Percentiles rank a stretch among this genome's conserved stretches.
Conservation (phyloP, 2,888 invertebrate species). For the Arrhopalites spinosus region DNA sequence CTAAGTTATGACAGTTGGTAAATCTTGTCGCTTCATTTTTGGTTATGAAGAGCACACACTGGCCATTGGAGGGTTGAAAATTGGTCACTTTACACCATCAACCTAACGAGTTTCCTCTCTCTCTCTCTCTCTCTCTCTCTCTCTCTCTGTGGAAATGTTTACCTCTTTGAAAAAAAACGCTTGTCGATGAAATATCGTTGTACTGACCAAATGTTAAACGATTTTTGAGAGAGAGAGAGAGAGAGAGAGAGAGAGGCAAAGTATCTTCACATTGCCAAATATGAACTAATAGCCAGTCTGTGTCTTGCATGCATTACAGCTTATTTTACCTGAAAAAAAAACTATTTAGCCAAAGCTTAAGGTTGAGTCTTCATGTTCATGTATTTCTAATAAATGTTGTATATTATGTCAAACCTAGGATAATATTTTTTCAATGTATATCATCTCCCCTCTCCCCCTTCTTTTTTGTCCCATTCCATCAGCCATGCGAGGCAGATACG, state of each 20-base stretch:
- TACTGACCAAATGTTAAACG: conserved; percentile 12
- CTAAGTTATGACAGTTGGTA: conserved; percentile 7
- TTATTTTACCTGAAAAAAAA: conserved; percentile 10
- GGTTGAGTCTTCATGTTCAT: too few species aligned
- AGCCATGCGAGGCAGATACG: too few species aligned
- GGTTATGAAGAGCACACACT: not conserved
- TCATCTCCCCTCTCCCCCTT: too few species aligned
- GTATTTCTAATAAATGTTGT: too few species aligned
- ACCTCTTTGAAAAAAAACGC: too few species aligned
- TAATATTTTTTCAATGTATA: too few species aligned
- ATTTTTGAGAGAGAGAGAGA: conserved; percentile 15
- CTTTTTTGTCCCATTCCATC: too few species aligned
- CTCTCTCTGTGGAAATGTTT: not conserved
- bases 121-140: not conserved
- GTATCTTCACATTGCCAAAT: conserved; percentile 5
- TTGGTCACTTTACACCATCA: conserved; percentile 16
- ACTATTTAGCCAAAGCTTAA: too few species aligned
- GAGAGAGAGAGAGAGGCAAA: too few species aligned
- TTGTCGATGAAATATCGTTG: conserved; percentile 20
- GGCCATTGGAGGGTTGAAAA: not conserved
- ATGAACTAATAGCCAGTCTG: conserved; percentile 15
- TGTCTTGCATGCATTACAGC: conserved; percentile 8
- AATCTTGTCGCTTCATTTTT: not conserved
- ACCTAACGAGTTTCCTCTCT: conserved; percentile 21
- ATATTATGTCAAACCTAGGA: too few species aligned